A percentile compares a stretch with the other conserved stretches of the same genome.
phyloP scores from a whole-genome alignment of 2,888 invertebrate species.

The Pseudococcus longispinus region DNA sequence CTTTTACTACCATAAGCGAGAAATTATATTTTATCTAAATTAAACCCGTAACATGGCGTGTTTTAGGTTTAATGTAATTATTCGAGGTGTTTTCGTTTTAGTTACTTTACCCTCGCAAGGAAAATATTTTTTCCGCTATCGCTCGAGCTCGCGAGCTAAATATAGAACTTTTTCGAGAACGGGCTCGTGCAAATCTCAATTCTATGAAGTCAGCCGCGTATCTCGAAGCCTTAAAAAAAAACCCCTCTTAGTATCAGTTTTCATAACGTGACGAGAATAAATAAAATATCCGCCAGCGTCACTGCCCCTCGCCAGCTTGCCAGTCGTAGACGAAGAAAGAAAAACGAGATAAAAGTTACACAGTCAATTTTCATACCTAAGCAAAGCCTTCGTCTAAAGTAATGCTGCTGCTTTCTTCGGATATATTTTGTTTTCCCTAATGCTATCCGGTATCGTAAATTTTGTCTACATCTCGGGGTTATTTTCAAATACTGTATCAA shows the following conservation, averaged over 20 bases:
- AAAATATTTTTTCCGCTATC: neutral
- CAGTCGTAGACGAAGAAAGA: neutral
- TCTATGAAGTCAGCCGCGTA: neutral
- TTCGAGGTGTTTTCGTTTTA: neutral
- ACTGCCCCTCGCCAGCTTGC: neutral
- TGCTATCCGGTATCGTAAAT: slow-evolving; percentile 35
- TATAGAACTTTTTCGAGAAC: neutral
- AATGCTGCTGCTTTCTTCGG: neutral
- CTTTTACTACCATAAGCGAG: slow-evolving; percentile 4
- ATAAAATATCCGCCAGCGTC: slow-evolving; percentile 4
- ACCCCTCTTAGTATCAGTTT: neutral
- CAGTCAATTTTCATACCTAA: slow-evolving; percentile 21
- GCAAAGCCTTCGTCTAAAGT: neutral
- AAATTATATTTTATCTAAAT: slow-evolving; percentile 27
- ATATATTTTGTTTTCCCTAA: slow-evolving; percentile 8
- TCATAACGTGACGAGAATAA: slow-evolving; percentile 39
- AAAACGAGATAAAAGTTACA: slow-evolving; percentile 8
- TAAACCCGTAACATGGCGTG: slow-evolving; percentile 11
- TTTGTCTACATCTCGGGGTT: neutral
- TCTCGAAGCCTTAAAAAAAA: neutral
- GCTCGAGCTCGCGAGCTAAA: neutral
- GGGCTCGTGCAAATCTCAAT: neutral
- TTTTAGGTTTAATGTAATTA: slow-evolving; percentile 3
- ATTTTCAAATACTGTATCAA: neutral
- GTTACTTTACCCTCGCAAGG: neutral